Percentiles rank a stretch among this genome's conserved stretches.
Evolutionary conservation across 2,113 vertebrate species (phyloP).

Genomic region (Neopipo cinnamomea): DNA sequence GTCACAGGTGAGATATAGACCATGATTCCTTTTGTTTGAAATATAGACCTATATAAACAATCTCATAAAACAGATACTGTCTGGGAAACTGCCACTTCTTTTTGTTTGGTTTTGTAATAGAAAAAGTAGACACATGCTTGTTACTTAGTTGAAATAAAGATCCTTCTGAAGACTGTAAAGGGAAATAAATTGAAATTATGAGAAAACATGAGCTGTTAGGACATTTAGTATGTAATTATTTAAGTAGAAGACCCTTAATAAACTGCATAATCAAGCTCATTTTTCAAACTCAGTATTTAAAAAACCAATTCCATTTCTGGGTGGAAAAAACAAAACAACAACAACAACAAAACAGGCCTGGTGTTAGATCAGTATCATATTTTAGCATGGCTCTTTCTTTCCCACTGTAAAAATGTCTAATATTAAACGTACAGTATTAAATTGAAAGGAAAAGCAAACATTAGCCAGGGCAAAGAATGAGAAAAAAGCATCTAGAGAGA

Average conservation of each 20-base stretch:
- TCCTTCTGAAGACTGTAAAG: background rate
- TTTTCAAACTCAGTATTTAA: background rate
- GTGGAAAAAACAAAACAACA: background rate
- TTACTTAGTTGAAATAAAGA: background rate
- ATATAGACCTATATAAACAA: constrained; percentile 6
- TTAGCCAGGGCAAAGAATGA: background rate
- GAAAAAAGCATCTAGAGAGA: background rate
- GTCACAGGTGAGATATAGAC: constrained; percentile 17
- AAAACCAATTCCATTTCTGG: background rate
- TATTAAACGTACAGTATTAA: background rate
- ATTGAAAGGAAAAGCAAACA: background rate
- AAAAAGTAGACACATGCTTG: background rate
- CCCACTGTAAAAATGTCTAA: background rate
- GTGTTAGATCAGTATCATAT: background rate
- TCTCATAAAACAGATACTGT: background rate
- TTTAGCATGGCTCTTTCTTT: background rate
- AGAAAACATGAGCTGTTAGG: background rate
- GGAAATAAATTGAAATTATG: background rate
- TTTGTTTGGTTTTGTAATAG: background rate
- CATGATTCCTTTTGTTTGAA: background rate
- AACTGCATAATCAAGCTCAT: background rate
- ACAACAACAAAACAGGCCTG: background rate
- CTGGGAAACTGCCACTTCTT: background rate
- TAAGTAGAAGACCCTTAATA: background rate
- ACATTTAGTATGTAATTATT: background rate